Evolutionary conservation across 1,140 invertebrate species (phyloP), one percentile per base, ranked within the genome.

Genomic region (Drosophila ambigua): DNA sequence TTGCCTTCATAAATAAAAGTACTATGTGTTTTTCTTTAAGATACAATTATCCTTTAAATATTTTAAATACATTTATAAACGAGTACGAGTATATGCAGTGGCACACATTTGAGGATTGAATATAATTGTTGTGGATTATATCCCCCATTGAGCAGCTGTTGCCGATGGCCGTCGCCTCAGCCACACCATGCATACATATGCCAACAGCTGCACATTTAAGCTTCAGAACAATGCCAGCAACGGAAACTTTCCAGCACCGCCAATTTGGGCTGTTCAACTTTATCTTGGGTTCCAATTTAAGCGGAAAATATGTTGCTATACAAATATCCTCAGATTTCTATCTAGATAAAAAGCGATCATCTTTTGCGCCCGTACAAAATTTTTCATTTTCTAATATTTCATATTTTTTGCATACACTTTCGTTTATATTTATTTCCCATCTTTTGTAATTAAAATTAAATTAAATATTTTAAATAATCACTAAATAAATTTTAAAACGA

Each of bases 231-330:
- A 23, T 43, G 43, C n/a, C 62, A 49, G 58, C 68, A 69, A 64
- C 51, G 8, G n/a, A 41, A 67, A 55, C 43, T 67, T 69, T 66
- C n/a, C n/a, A 20, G 41, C 64, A 57, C 31, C 41, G 26, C 35
- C 54, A 49, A 49, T 68, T 69, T n/a, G n/a, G n/a, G 44, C 26
- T 69, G 64, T 69, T 58, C 20, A 68, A 69, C 64, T 69, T 69
- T 69, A 51, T 48, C 44, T 58, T 20, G 20, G 26, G 24, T 54
- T 26, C 16, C 31, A 53, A 62, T 62, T 57, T 31, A 66, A 68
- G 50, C 28, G 50, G 39, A 45, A 44, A 66, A 63, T 11, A 35
- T 43, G 35, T 52, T 16, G 59, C 46, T 31, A 13, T 35, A 3
- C 2, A 35, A 3, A 9, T 9, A 9, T 20, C 20, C 20, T 20